A percentile compares a stretch with the other conserved stretches of the same genome.
These are phyloP conservation scores for Pseudorasbora parva DNA, from an alignment of 2,113 vertebrate species.

Conservation along the genomic window DNA sequence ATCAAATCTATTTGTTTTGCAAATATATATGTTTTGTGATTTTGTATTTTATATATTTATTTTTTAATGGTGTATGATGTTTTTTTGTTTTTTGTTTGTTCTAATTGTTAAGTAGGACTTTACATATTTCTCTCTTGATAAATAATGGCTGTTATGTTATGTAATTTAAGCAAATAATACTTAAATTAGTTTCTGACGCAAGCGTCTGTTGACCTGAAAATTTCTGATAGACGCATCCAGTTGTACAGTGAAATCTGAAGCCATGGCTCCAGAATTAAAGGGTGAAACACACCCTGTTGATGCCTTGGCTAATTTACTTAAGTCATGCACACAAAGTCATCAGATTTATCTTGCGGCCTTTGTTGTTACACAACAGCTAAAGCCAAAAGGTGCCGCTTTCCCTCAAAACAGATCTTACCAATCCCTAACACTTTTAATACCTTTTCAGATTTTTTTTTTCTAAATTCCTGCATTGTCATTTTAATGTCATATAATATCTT, in stretches of 20 bases:
- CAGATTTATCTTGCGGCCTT: neutral
- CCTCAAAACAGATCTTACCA: too few relatives aligned
- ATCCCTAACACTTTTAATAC: neutral
- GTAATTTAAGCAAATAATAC: slow-evolving; percentile 4
- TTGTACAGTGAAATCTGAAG: slow-evolving; percentile 28
- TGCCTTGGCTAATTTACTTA: neutral
- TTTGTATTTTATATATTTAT: too few relatives aligned
- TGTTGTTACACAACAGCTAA: neutral
- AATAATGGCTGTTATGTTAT: neutral
- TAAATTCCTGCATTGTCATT: neutral
- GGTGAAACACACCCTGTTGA: slow-evolving; percentile 6
- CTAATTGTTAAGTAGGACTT: neutral
- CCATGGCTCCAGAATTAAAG: neutral
- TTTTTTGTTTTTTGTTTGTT: neutral
- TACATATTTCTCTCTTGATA: neutral
- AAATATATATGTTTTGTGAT: neutral
- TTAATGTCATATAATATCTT: neutral
- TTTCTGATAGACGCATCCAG: neutral
- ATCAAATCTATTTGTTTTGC: neutral
- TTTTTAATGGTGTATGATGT: neutral
- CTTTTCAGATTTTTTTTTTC: neutral
- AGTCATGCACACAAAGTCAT: neutral
- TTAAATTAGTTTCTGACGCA: neutral
- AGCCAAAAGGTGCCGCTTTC: neutral
- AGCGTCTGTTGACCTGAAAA: neutral